Evolutionary conservation across 2,113 vertebrate species (phyloP).

Genomic region (Alosa alosa): DNA sequence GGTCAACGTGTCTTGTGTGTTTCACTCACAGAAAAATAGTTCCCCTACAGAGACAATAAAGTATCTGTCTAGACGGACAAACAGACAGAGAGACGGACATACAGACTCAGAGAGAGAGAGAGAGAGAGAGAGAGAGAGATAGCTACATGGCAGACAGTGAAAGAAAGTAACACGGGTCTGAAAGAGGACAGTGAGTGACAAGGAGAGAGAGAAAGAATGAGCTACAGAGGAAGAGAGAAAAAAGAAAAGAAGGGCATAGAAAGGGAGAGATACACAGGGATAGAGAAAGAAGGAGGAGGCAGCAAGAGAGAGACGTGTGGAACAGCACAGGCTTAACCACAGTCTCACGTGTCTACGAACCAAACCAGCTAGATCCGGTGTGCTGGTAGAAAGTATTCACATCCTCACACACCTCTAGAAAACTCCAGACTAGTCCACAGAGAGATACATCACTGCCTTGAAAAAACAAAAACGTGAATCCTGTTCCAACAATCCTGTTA

Average conservation of each 20-base stretch:
- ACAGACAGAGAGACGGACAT: neutral
- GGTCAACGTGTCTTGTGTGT: too few relatives aligned
- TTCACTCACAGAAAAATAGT: too few relatives aligned
- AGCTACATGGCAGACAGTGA: neutral
- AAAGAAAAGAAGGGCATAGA: neutral
- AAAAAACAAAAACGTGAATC: neutral
- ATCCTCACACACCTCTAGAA: slow-evolving; percentile 9
- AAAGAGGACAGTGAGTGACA: too few relatives aligned
- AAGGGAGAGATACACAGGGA: neutral
- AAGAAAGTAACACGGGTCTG: neutral
- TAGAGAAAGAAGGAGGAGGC: neutral
- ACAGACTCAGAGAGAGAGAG: neutral
- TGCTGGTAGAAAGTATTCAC: neutral
- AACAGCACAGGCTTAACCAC: neutral
- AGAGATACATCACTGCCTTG: neutral
- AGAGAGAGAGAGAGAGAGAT: neutral
- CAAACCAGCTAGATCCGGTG: slow-evolving; percentile 40
- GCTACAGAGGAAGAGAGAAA: neutral
- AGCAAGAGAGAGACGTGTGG: slow-evolving; percentile 33
- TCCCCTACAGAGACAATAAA: too few relatives aligned
- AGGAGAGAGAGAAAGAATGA: neutral
- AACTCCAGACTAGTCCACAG: neutral
- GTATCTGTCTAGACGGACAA: neutral
- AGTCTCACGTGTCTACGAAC: slow-evolving; percentile 34
- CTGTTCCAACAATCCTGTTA: neutral